phyloP scores from a whole-genome alignment of 2,113 vertebrate genomes.

The Platysteira castanea region DNA sequence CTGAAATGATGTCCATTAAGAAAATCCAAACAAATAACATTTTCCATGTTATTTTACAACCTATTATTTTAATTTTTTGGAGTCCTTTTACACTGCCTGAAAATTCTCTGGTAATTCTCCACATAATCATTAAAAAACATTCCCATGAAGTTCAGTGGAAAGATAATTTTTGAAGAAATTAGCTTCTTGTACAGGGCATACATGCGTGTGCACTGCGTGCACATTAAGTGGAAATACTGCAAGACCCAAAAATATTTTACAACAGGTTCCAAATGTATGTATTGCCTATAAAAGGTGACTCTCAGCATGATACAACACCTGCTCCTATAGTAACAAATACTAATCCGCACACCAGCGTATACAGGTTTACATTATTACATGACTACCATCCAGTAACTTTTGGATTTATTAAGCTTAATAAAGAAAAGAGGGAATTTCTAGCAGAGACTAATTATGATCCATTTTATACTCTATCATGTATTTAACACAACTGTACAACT shows the following conservation, averaged over 20 bases:
- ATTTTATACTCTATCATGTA: neutral
- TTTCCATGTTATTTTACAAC: neutral
- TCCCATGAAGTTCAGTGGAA: neutral
- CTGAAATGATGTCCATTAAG: neutral
- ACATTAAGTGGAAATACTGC: neutral
- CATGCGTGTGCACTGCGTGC: fast-evolving
- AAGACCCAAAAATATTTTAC: neutral
- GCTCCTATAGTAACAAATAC: neutral
- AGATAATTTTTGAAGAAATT: neutral
- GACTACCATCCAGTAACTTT: neutral
- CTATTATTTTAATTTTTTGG: neutral
- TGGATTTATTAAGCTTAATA: neutral
- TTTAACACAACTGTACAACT: neutral
- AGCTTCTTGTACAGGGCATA: neutral
- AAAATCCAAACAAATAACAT: neutral
- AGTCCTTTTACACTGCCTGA: neutral
- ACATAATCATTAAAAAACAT: neutral
- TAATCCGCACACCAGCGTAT: neutral
- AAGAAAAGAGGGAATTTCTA: neutral
- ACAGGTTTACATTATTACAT: neutral
- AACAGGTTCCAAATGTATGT: neutral
- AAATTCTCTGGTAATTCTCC: neutral
- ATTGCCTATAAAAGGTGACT: neutral
- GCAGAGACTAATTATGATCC: neutral
- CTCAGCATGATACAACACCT: neutral